Evolutionary conservation across 2,888 invertebrate species (phyloP).

Genomic region (Parnassius apollo): DNA sequence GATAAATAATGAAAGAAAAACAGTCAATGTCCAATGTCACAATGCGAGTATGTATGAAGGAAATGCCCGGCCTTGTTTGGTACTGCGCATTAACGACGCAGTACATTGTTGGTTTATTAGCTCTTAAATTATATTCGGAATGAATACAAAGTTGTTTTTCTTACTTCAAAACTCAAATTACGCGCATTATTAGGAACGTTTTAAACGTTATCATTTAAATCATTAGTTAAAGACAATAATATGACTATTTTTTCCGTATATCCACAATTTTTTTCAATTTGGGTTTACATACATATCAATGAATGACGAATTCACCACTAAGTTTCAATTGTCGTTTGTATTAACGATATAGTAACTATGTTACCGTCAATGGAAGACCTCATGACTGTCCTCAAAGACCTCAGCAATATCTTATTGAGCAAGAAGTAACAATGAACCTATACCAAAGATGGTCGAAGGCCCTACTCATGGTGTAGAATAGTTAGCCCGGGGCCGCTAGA

Average conservation of each 20-base stretch:
- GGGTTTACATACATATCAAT: too few species aligned
- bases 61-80: conserved; percentile 20
- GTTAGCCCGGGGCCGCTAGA: too few species aligned
- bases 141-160: conserved; percentile 14
- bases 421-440: too few species aligned
- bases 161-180: conserved; percentile 1
- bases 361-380: too few species aligned
- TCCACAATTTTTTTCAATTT: too few species aligned
- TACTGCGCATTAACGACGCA: conserved; percentile 11
- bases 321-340: too few species aligned
- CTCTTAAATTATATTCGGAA: background rate
- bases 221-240: background rate
- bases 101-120: conserved; percentile 2
- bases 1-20: background rate
- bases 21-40: conserved; percentile 2
- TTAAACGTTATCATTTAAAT: background rate
- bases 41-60: conserved; percentile 11
- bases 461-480: too few species aligned
- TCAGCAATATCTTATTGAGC: too few species aligned
- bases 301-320: too few species aligned
- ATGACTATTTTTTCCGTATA: background rate
- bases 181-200: background rate
- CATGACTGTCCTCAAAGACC: too few species aligned
- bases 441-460: too few species aligned
- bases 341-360: too few species aligned